Base-by-base conservation (phyloP, 2,113 vertebrate genomes). In the Neoarius graeffei region DNA sequence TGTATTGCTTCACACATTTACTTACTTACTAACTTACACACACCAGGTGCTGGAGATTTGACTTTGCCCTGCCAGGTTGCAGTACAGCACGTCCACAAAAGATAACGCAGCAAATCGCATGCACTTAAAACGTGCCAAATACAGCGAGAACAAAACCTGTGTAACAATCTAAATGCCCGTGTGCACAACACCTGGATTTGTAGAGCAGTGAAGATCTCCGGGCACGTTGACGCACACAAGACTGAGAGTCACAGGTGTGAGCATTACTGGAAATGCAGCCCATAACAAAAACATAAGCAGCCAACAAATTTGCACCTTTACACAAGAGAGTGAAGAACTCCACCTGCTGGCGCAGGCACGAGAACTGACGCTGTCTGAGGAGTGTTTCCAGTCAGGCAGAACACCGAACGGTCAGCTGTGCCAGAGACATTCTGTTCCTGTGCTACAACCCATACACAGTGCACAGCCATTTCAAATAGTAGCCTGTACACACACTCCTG, bases 381-480 rank as follows among this genome's bases (percentile, higher is more conserved):
- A 30, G 30, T 23, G n/a, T 27, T 76, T 83, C 42, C 82, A 85
- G 48, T 35, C 69, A 83, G 23, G 42, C 82, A 83, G 84, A 86
- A 89, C 76, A 85, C 60, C 48, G 67, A 84, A 87, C 80, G 81
- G 25, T 87, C 85, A 74, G 81, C 91, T 87, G 89, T 92, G 94
- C 94, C 94, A 95, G 93, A 93, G 94, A 97, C 96, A 97, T 97
- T 97, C 95, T 96, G 96, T 97, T 97, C 96, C 94, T 92, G 94
- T 91, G 94, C 94, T 93, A 93, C 92, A 91, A 92, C 94, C 87
- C 76, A 50, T 89, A 81, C 81, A 67, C 84, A 64, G 62, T 64
- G 83, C 86, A 91, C 93, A 94, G 94, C 94, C 92, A 93, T 94
- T 96, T 95, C 95, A 96, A 94, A 94, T 92, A 94, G 91, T 83